Evolutionary conservation across 2,797 vertebrate genomes (phyloP).

Genomic region (Intellagama lesueurii): DNA sequence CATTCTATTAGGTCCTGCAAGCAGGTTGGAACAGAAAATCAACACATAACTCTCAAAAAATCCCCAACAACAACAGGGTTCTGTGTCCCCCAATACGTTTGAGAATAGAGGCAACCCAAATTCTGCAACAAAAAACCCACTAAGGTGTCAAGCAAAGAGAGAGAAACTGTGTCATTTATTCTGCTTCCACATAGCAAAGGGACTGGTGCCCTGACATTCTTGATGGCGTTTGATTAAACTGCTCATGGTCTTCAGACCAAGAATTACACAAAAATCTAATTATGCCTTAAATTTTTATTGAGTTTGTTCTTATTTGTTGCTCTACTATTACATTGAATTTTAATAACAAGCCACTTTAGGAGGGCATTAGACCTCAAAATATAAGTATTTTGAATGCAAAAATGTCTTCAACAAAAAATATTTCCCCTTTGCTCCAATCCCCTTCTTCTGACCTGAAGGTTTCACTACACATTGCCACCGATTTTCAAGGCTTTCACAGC

Average conservation of each 20-base stretch:
- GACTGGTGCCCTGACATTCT: background rate
- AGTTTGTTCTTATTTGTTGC: background rate
- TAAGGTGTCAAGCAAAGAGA: background rate
- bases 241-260: too few relatives aligned
- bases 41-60: background rate
- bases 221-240: too few relatives aligned
- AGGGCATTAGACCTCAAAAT: background rate
- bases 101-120: background rate
- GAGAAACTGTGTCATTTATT: background rate
- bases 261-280: background rate
- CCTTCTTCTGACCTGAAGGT: background rate
- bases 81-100: background rate
- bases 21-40: background rate
- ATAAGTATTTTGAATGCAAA: too few relatives aligned
- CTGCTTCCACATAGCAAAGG: background rate
- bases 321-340: background rate
- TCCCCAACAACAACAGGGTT: background rate
- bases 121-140: background rate
- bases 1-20: too few relatives aligned
- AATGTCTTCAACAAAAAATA: too few relatives aligned
- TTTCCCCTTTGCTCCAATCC: background rate
- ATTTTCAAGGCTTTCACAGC: background rate
- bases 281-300: background rate
- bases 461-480: background rate
- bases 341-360: background rate